Percentiles rank a stretch among this genome's conserved stretches.
These are phyloP conservation scores for Euphydryas editha DNA, from an alignment of 2,888 invertebrate species.

Conservation along the genomic window DNA sequence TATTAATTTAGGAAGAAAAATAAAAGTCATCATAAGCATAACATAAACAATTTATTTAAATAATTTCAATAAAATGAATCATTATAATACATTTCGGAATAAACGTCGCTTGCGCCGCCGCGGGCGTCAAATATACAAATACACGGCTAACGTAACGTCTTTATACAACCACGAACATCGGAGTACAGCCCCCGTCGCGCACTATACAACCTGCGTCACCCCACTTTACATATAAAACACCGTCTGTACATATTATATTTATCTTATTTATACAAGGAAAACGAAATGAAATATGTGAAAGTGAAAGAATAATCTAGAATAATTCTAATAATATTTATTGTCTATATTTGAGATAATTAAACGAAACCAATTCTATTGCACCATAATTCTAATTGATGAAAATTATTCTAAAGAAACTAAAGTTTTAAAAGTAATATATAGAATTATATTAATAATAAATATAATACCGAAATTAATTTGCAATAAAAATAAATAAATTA, in stretches of 20 bases:
- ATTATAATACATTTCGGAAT: conserved; percentile 73
- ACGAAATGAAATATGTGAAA: conserved; percentile 10
- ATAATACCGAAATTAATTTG: conserved; percentile 38
- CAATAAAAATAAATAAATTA: conserved; percentile 7
- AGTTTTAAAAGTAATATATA: conserved; percentile 7
- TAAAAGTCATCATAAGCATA: conserved; percentile 62
- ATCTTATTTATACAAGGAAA: conserved; percentile 31
- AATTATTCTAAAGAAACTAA: not conserved
- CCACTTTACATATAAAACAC: conserved; percentile 25
- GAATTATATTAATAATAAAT: conserved; percentile 30
- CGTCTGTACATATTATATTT: conserved; percentile 29
- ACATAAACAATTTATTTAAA: conserved; percentile 81
- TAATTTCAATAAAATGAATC: conserved; percentile 70
- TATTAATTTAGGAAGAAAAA: conserved; percentile 30
- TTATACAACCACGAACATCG: conserved; percentile 52
- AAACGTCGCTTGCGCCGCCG: conserved; percentile 46
- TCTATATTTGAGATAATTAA: conserved; percentile 25
- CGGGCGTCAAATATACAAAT: conserved; percentile 52
- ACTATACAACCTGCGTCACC: conserved; percentile 24
- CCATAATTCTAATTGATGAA: conserved; percentile 9
- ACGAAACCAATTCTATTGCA: conserved; percentile 23
- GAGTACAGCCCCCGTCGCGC: not conserved
- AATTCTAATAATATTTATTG: conserved; percentile 28
- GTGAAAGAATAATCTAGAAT: conserved; percentile 8
- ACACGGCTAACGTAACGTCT: conserved; percentile 36